phyloP scores from a whole-genome alignment of 2,888 invertebrate genomes.

The Cantharis lateralis region DNA sequence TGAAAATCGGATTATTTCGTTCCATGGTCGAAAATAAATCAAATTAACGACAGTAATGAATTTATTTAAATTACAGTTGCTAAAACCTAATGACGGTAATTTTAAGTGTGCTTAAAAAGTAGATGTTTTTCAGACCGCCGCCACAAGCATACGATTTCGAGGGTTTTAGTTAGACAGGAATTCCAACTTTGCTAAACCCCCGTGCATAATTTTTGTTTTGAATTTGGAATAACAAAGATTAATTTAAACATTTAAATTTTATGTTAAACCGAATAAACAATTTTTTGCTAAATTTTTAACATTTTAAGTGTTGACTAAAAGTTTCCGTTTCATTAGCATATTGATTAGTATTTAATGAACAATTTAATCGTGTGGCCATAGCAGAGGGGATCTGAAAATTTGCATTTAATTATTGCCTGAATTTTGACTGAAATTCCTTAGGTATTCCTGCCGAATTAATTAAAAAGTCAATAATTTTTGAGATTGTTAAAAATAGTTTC shows the following conservation, averaged over 20 bases:
- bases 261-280: background rate
- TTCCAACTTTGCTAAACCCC: too few species aligned
- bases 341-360: constrained; percentile 2
- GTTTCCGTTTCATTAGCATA: background rate
- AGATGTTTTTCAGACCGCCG: too few species aligned
- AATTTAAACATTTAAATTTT: background rate
- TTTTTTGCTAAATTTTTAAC: background rate
- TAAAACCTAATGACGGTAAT: too few species aligned
- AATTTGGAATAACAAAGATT: too few species aligned
- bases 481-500: background rate
- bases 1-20: too few species aligned
- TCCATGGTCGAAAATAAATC: too few species aligned
- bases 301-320: background rate
- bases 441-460: background rate
- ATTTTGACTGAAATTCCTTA: background rate
- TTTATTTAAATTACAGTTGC: too few species aligned
- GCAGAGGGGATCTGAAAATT: background rate
- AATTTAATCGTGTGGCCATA: background rate
- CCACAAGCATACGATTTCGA: too few species aligned
- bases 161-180: too few species aligned
- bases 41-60: too few species aligned
- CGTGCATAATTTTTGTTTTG: too few species aligned
- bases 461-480: background rate
- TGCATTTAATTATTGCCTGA: background rate
- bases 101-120: too few species aligned